Evolutionary conservation across 2,797 vertebrate species (phyloP), one percentile per base, ranked within the genome.

Genomic region (Schizopygopsis pylzovi): DNA sequence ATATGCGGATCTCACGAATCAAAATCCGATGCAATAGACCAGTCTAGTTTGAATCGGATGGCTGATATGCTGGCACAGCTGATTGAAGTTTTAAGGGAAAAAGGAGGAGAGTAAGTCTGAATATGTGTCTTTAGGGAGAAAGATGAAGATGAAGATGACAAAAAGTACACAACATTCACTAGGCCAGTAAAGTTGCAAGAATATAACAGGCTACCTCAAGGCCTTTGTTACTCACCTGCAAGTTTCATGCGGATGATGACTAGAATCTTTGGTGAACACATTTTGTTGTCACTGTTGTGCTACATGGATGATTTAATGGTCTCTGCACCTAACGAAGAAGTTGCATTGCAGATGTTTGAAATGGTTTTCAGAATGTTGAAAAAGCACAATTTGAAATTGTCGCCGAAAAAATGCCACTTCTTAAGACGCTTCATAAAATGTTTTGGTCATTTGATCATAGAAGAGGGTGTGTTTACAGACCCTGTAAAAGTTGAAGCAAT

Each of bases 241-340:
- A 80, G 61, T 8, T 80, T 80, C 15, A 65, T 80, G 39, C 12
- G 78, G 1, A 80, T 45, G 56, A 80, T 65, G 78, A 80, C 39
- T n/a, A 79, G 47, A 1, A 80, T 80, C 2, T 63, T 80, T 47
- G 78, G 78, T 63, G 78, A 80, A 6, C 39, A 65, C 6, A 65
- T 67, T 67, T 67, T 80, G 15, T 47, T 80, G 59, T 80, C 78
- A 2, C 22, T 79, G 18, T 79, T 61, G 54, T 79, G 77, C 25
- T 79, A 63, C 37, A 4, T 79, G 56, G 77, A 45, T 10, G 77
- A 79, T 61, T 13, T 79, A 41, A 43, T 63, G 37, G 37, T 79
- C 2, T 79, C 59, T 4, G 76, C 76, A 41, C 52, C 76, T 22
- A 59, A 4, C 1, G 37, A 78, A 41, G 20, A 59, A 4, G 15